Evolutionary conservation across 2,888 invertebrate species (phyloP).

Genomic region (Agrotis puta): DNA sequence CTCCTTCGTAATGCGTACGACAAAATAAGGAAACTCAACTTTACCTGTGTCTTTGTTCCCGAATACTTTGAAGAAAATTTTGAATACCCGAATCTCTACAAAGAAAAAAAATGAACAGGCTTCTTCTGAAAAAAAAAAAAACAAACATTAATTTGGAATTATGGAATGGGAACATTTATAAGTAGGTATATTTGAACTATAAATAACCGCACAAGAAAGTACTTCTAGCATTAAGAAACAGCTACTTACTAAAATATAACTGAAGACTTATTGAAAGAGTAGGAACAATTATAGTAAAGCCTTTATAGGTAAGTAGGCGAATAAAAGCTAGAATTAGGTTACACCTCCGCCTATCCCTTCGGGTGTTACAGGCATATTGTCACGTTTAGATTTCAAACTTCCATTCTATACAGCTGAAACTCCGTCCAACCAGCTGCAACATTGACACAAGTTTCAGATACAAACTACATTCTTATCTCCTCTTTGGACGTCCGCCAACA

Average conservation of each 20-base stretch:
- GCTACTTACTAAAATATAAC: constrained; percentile 1
- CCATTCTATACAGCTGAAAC: neutral
- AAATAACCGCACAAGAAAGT: neutral
- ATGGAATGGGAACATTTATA: neutral
- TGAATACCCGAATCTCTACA: too few species aligned
- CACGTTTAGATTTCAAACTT: neutral
- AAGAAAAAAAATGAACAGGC: neutral
- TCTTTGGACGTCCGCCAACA: constrained; percentile 49
- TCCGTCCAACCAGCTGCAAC: neutral
- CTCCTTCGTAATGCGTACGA: too few species aligned
- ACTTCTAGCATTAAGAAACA: neutral
- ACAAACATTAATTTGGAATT: too few species aligned
- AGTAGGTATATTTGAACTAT: neutral
- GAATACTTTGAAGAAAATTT: too few species aligned
- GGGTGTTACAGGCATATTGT: too few species aligned
- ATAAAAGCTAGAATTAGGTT: constrained; percentile 3
- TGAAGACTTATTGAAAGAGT: neutral
- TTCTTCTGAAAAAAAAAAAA: neutral
- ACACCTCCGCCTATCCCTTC: too few species aligned
- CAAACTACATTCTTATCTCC: constrained; percentile 38
- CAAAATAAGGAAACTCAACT: too few species aligned
- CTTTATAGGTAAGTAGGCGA: neutral
- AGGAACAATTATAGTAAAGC: constrained; percentile 3
- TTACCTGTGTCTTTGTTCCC: too few species aligned
- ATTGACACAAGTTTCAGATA: constrained; percentile 17